Evolutionary conservation across 2,888 invertebrate species (phyloP), one percentile per base, ranked within the genome.

Genomic region (Ceramica pisi): DNA sequence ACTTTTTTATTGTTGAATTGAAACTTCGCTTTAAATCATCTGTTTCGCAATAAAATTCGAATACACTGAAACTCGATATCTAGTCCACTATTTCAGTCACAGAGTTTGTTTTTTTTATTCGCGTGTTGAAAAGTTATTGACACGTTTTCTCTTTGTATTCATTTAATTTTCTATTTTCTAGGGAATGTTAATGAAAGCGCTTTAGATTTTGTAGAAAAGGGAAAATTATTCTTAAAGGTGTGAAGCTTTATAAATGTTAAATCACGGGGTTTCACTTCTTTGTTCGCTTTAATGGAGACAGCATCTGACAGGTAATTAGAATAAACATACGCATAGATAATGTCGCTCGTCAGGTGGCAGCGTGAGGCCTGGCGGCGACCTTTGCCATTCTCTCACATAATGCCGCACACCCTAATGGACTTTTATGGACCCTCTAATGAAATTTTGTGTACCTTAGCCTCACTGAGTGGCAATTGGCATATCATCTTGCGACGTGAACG

Each of bases 401-500:
- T 86, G 85, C 80, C 85, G 84, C 87, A 81, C 81, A 67, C 79
- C 82, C 89, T 93, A 92, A 93, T 92, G 91, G 92, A 90, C 90
- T 91, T 91, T 91, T 92, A 90, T 90, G 89, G 89, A 84, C 87
- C 88, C 87, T 86, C 81, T 92, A 90, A 92, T 91, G 89, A 90
- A 90, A 91, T 91, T 91, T 89, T 91, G 90, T 89, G 85, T 90
- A 86, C 86, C 87, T 81, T 75, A 79, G 81, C 80, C 88, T 76
- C 82, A 86, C 86, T 86, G 88, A 91, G 90, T 88, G 88, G 85
- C 88, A 88, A 90, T 90, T 87, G 89, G 84, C 87, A 86, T 90
- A 87, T 88, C 88, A 86, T 82, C 75, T 85, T 86, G 73, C 78
- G 67, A 68, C 65, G 70, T 66, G 65, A 75, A 82, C 62, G 70